Evolutionary conservation across 2,888 invertebrate genomes (phyloP), one percentile per base, ranked within the genome.

Genomic region (Coelopa pilipes): DNA sequence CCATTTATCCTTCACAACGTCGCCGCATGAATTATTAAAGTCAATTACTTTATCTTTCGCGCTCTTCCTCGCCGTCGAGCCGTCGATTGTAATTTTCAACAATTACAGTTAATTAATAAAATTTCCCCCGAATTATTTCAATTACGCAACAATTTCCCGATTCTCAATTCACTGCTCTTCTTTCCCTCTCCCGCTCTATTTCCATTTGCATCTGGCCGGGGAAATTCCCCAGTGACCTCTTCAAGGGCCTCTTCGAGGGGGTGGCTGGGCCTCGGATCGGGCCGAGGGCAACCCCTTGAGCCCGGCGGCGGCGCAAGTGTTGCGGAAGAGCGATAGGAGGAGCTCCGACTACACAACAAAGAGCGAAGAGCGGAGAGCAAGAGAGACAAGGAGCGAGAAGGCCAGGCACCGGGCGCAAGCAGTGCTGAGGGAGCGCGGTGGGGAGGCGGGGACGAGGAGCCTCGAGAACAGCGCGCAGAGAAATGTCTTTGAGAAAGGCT

Each of bases 401-500:
- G 15, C 53, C 53, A 53, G 13, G 53, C 3, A 53, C 10, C 3
- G 3, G 24, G 60, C 60, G 19, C 13, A 13, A 60, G 19, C 17
- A 60, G 19, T 21, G 24, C n/a, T 24, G 10, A 21, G 13, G 11
- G 24, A 21, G 24, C 13, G 12, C 13, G 19, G 13, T 19, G 34
- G 10, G 21, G 15, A 9, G 12, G 34, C 60, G 11, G 34, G 24
- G 15, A 21, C 10, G 60, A 60, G 13, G 12, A 19, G 24, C 12
- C 19, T 10, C 21, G 57, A 21, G 57, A 19, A 63, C 9, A n/a
- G 49, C 24, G 24, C 34, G 55, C 53, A 71, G 46, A 65, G 53
- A 71, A 65, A 65, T 55, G 65, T 65, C 71, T 55, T 71, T 71
- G 55, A 63, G 53, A 53, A 53, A 46, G 15, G 57, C 45, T n/a